A percentile compares a stretch with the other conserved stretches of the same genome.
Conservation (phyloP, 2,113 vertebrate species). For the Salvelinus alpinus region DNA sequence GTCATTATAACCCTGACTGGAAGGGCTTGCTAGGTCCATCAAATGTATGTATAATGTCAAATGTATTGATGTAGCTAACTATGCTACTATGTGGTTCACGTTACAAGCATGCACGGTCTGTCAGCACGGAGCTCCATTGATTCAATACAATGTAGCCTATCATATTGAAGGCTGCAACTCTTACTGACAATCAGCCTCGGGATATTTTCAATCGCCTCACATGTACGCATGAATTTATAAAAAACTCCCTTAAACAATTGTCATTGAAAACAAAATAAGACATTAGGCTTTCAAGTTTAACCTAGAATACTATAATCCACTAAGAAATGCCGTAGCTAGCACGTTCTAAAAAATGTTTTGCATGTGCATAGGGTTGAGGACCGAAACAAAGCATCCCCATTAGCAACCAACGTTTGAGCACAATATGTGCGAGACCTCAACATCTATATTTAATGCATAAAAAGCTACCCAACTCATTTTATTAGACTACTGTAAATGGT, state of each 20-base stretch:
- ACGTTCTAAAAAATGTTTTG: neutral
- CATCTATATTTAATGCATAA: neutral
- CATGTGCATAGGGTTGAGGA: neutral
- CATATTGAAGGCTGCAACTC: too few relatives aligned
- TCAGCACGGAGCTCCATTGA: too few relatives aligned
- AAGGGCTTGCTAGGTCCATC: neutral
- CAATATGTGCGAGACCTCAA: too few relatives aligned
- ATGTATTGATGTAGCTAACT: too few relatives aligned
- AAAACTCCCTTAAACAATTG: neutral
- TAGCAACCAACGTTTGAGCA: constrained; percentile 21
- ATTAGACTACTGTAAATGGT: neutral
- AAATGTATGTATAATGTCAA: neutral
- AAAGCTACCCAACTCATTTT: neutral
- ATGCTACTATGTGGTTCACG: too few relatives aligned
- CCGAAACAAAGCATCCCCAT: constrained; percentile 43
- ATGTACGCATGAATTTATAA: too few relatives aligned
- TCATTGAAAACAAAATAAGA: neutral
- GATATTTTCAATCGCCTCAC: too few relatives aligned
- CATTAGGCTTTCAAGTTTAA: neutral
- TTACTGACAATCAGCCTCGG: too few relatives aligned
- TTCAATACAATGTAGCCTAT: too few relatives aligned
- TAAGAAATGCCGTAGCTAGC: neutral
- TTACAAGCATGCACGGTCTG: too few relatives aligned
- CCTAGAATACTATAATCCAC: neutral
- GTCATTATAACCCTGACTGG: too few relatives aligned